Evolutionary conservation across 2,113 vertebrate genomes (phyloP).

Genomic region (Dicentrarchus labrax): DNA sequence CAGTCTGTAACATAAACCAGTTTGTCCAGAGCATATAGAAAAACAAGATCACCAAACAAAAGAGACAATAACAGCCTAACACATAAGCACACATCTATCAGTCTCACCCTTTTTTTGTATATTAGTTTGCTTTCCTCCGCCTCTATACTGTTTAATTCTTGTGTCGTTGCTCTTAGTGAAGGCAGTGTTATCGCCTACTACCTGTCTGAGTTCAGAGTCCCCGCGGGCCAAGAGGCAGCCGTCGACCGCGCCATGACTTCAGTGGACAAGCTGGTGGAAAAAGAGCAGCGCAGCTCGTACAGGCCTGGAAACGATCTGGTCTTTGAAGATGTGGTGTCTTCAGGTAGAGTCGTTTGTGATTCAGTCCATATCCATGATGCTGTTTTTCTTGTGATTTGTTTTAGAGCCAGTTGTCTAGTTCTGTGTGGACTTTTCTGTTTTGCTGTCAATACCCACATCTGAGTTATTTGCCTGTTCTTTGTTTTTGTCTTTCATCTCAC

Average conservation of each 20-base stretch:
- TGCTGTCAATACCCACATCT: neutral
- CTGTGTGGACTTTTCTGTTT: neutral
- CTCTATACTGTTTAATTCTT: neutral
- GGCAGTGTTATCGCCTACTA: conserved; percentile 87
- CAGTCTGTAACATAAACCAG: too few relatives aligned
- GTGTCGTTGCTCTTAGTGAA: conserved; percentile 71
- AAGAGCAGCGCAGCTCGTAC: accelerated
- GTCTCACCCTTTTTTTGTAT: neutral
- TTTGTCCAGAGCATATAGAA: too few relatives aligned
- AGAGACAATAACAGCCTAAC: neutral
- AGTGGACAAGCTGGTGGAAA: conserved; percentile 49
- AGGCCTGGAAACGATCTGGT: conserved; percentile 24
- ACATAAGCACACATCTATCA: neutral
- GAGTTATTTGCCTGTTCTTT: neutral
- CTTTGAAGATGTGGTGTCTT: conserved; percentile 62
- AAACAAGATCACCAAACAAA: too few relatives aligned
- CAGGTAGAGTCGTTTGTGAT: conserved; percentile 66
- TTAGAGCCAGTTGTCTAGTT: neutral
- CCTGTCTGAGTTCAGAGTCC: conserved; percentile 83
- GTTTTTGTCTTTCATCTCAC: conserved; percentile 19
- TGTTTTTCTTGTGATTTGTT: neutral
- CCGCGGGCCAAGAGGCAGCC: conserved; percentile 54
- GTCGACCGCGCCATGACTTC: conserved; percentile 68
- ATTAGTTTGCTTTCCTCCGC: neutral
- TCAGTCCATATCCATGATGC: neutral